Evolutionary conservation across 2,797 vertebrate species (phyloP).

Genomic region (Lithobates pipiens): DNA sequence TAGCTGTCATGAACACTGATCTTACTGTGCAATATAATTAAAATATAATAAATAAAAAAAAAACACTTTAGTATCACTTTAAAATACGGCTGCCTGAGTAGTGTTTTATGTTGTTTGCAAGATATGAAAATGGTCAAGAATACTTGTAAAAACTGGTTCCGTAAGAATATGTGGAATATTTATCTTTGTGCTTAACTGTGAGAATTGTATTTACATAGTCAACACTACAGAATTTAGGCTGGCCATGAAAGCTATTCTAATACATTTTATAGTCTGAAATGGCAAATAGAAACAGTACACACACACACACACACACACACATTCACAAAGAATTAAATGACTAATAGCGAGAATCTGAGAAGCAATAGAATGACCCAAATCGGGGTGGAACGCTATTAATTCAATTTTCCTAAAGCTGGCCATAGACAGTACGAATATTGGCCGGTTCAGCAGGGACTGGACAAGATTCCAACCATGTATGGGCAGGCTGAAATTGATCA

Average conservation of each 20-base stretch:
- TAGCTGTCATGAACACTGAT: too few species aligned
- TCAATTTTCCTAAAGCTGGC: too few species aligned
- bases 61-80: too few species aligned
- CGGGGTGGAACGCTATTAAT: too few species aligned
- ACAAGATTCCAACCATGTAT: too few species aligned
- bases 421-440: too few species aligned
- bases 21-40: too few species aligned
- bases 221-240: neutral
- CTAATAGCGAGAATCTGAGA: neutral
- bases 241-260: neutral
- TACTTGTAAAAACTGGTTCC: neutral
- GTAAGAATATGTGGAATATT: neutral
- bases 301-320: neutral
- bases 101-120: neutral
- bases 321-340: neutral
- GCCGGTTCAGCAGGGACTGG: too few species aligned
- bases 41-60: too few species aligned
- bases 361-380: neutral
- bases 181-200: neutral
- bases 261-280: neutral
- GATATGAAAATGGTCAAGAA: neutral
- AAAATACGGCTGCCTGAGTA: too few species aligned
- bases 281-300: too few species aligned
- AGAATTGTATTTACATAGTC: neutral
- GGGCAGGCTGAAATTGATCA: too few species aligned